Percentiles rank a stretch among this genome's conserved stretches.
Evolutionary conservation across 2,888 invertebrate genomes (phyloP).

Genomic region (Balanococcus diminutus): DNA sequence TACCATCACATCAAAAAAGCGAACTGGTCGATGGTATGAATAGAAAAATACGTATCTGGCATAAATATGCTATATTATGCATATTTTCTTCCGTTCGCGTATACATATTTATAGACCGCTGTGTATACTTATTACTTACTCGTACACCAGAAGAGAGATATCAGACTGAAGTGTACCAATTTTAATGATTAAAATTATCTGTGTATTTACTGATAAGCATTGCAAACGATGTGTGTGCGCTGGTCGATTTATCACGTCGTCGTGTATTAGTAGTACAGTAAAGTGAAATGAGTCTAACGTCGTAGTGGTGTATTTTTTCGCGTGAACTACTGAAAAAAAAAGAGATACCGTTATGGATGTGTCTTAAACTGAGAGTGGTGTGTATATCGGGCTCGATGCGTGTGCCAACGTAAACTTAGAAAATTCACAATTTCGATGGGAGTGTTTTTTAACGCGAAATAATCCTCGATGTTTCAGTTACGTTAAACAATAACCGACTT

Average conservation of each 20-base stretch:
- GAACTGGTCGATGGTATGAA: not conserved
- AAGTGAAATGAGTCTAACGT: not conserved
- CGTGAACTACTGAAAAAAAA: not conserved
- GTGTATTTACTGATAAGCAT: not conserved
- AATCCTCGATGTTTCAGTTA: constrained; percentile 24
- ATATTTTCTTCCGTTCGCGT: not conserved
- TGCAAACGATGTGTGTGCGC: not conserved
- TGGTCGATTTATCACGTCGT: not conserved
- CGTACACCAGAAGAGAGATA: not conserved
- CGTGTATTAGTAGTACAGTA: not conserved
- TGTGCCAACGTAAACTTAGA: not conserved
- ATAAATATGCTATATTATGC: not conserved
- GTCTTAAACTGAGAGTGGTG: not conserved
- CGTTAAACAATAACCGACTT: constrained; percentile 39
- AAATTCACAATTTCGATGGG: not conserved
- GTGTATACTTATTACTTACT: not conserved
- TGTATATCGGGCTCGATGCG: not conserved
- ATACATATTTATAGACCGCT: not conserved
- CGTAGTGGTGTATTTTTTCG: not conserved
- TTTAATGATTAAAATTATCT: constrained; percentile 15
- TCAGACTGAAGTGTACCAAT: constrained; percentile 17
- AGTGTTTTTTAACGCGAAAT: not conserved
- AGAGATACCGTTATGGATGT: not conserved
- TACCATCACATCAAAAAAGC: not conserved
- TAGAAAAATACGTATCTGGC: not conserved